A percentile compares a stretch with the other conserved stretches of the same genome.
phyloP scores from a whole-genome alignment of 2,888 invertebrate species.

The Drosophila neoperkinsi region DNA sequence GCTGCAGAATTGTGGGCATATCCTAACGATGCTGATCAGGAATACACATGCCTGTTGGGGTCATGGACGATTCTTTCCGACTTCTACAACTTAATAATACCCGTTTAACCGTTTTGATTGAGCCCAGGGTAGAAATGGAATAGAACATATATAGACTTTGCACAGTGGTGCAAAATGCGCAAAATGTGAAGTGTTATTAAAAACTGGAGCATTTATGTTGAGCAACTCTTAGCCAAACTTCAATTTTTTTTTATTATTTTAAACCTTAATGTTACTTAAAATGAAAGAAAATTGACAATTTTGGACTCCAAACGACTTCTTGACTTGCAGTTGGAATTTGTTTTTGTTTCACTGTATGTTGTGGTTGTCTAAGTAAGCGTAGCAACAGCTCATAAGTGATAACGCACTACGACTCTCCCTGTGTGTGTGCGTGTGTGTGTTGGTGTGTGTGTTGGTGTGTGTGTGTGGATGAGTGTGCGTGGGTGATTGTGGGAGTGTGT shows the following conservation, averaged over 20 bases:
- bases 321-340: background rate
- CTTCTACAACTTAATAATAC: background rate
- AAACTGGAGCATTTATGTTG: background rate
- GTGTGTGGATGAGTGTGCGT: too few relatives aligned
- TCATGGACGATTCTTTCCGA: background rate
- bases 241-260: background rate
- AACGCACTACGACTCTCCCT: conserved; percentile 35
- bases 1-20: background rate
- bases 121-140: background rate
- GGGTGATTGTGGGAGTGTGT: background rate
- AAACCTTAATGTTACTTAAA: background rate
- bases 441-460: background rate
- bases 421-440: background rate
- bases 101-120: background rate
- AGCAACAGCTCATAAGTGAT: conserved; percentile 63
- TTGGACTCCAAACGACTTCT: too few relatives aligned
- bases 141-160: background rate
- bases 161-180: conserved; percentile 15
- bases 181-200: background rate
- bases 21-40: background rate
- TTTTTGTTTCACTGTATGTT: conserved; percentile 38
- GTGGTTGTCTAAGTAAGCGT: conserved; percentile 36
- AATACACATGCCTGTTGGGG: background rate
- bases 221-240: background rate
- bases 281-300: background rate